phyloP scores from a whole-genome alignment of 2,113 vertebrate species.

The Morphnarchus princeps region DNA sequence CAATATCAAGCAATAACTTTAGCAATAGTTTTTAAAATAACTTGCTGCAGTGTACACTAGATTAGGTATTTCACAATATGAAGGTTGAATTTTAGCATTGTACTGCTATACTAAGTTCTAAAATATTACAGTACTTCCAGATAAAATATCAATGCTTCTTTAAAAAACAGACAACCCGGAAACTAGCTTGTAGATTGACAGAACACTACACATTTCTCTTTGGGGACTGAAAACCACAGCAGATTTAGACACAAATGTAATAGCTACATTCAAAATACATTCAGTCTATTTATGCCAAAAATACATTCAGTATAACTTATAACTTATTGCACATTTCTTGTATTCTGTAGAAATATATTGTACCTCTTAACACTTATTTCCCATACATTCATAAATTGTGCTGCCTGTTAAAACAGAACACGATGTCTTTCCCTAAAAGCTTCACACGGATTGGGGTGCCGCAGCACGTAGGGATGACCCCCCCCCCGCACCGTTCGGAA shows the following conservation, averaged over 20 bases:
- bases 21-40: constrained; percentile 61
- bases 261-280: constrained; percentile 38
- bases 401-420: not conserved
- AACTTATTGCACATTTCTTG: constrained; percentile 55
- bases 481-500: not conserved
- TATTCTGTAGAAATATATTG: constrained; percentile 4
- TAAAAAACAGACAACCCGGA: constrained; percentile 17
- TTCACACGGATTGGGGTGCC: not conserved
- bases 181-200: not conserved
- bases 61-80: constrained; percentile 44
- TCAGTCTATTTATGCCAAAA: constrained; percentile 4
- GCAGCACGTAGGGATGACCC: not conserved
- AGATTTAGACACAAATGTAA: constrained; percentile 15
- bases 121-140: constrained; percentile 48
- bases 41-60: not conserved
- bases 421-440: not conserved
- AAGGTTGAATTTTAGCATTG: constrained; percentile 9
- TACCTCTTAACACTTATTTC: not conserved
- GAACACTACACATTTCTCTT: constrained; percentile 10
- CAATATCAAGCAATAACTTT: constrained; percentile 43
- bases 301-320: constrained; percentile 45
- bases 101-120: constrained; percentile 20
- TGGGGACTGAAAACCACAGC: constrained; percentile 19
- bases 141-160: constrained; percentile 18
- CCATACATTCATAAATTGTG: not conserved